Evolutionary conservation across 1,140 invertebrate genomes (phyloP), one percentile per base, ranked within the genome.

Genomic region (Leptopilina clavipes): DNA sequence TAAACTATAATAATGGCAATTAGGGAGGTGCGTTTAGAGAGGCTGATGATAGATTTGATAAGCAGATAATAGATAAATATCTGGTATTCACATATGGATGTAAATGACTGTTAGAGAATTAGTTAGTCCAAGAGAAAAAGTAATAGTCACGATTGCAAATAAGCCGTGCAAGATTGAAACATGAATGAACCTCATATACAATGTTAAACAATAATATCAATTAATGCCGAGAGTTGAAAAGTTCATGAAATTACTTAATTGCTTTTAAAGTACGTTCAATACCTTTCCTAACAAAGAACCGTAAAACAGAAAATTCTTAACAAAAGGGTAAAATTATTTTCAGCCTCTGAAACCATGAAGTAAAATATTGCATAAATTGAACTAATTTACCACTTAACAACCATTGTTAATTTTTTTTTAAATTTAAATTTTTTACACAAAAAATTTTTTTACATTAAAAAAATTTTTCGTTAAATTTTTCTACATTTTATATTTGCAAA

Each of bases 61-160:
- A 11, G 3, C 18, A 59, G 54, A 59, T 65, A 65, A 65, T 10
- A 59, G 54, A 59, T 65, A 65, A 65, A 19, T 65, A 65, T 22
- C 56, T 65, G 10, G 22, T 59, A 25, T 31, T 59, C 56, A 3
- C 56, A 31, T 59, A 65, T 65, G 56, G 22, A 59, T 59, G 56
- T 25, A 59, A 59, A 59, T 59, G 12, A 59, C 18, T 18, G 12
- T 12, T 59, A 12, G 19, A 59, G 56, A 59, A 59, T 59, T 59
- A 59, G n/a, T n/a, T 59, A 65, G 56, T 3, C 22, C 31, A n/a
- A n/a, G n/a, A 31, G 22, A 14, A 65, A 31, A 65, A 14, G 22
- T 11, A 10, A 52, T 17, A 31, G 22, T 65, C 56, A 65, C 22
- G 56, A 25, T 31, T 65, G 56, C 19, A 65, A 65, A 25, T 65